Evolutionary conservation across 2,888 invertebrate species (phyloP), one percentile per base, ranked within the genome.

Genomic region (Beris morrisii): DNA sequence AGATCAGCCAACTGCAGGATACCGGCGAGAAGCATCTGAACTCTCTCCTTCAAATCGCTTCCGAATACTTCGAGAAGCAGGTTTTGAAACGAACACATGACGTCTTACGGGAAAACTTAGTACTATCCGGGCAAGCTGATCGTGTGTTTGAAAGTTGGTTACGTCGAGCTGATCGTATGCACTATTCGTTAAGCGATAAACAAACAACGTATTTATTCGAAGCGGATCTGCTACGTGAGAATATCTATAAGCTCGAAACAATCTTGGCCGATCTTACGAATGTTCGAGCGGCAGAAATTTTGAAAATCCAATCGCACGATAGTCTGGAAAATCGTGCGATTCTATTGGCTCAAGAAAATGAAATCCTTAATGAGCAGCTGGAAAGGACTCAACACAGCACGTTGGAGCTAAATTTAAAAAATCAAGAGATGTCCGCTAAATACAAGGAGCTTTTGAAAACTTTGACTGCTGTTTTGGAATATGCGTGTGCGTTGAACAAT

Each of bases 11-110:
- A 7, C 28, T 59, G 1, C 28, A 59, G 31, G 15, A 15, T n/a
- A 30, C 4, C 7, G 32, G 46, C 4, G 13, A 46, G 5, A 48
- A 31, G 6, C 12, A 48, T 31, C 31, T 59, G 11, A 13, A 48
- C 9, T 9, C 5, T 3, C 48, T 59, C n/a, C 15, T 59, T 5
- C 9, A 15, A 5, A 48, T 22, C n/a, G 58, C 58, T 4, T 48
- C 48, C 12, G 46, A 48, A 4, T 59, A 31, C 31, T 59, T 46
- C 22, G 46, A 59, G 11, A 59, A 46, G 46, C 5, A n/a, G 9
- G 48, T 59, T 4, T 3, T 6, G 4, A 12, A 9, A 4, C 22
- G 31, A n/a, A 32, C 31, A 4, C 9, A 30, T 7, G 13, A 59
- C 7, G 31, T 11, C 2, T 30, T 59, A 4, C 12, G 31, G 11